These are phyloP conservation scores for Notothenia coriiceps DNA, from an alignment of 2,113 vertebrate species.

Conservation along the genomic window DNA sequence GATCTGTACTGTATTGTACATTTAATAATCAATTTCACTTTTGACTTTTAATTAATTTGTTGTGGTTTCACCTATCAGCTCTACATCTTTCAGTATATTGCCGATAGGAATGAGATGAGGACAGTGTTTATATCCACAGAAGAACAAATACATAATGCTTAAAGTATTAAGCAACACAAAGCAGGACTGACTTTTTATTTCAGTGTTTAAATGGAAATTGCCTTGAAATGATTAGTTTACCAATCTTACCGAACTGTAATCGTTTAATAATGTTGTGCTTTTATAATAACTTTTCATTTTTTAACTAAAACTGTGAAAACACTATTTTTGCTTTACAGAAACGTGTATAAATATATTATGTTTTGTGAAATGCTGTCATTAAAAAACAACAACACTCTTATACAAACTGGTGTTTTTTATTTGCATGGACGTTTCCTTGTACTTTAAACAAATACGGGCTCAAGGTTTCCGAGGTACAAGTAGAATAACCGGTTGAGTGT, in stretches of 20 bases:
- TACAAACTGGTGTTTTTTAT: conserved; percentile 16
- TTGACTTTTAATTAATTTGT: neutral
- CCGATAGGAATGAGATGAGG: neutral
- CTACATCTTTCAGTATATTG: neutral
- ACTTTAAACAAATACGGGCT: neutral
- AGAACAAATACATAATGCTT: neutral
- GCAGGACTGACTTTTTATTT: neutral
- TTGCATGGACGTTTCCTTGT: neutral
- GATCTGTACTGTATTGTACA: neutral
- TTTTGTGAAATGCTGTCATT: conserved; percentile 42
- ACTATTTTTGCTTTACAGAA: conserved; percentile 23
- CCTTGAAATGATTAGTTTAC: neutral
- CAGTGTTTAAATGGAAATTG: neutral
- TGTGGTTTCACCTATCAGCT: conserved; percentile 6
- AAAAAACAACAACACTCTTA: conserved; percentile 51
- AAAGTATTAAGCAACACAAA: conserved; percentile 15
- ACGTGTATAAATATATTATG: conserved; percentile 12
- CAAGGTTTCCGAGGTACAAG: neutral
- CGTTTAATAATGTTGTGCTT: neutral
- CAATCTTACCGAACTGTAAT: no score
- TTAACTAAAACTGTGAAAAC: conserved; percentile 11
- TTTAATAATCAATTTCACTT: neutral
- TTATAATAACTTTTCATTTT: conserved; percentile 21
- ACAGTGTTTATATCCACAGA: neutral
- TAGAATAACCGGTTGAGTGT: conserved; percentile 6